A percentile compares a stretch with the other conserved stretches of the same genome.
Conservation (phyloP, 2,113 vertebrate species). For the Larimichthys crocea region DNA sequence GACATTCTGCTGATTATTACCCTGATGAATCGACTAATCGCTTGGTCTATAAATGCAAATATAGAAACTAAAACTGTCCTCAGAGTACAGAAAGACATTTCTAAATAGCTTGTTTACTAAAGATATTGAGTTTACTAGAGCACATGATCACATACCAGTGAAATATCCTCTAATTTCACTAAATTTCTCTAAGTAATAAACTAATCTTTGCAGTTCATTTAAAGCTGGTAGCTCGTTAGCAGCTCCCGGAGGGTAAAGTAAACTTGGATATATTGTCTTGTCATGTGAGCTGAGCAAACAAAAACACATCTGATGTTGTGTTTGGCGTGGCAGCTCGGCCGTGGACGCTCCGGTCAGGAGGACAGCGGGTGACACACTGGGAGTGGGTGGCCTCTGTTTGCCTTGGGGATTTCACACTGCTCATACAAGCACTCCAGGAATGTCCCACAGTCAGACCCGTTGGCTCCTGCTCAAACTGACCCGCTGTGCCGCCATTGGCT, state of each 20-base stretch:
- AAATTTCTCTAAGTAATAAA: background rate
- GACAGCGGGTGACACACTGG: conserved; percentile 50
- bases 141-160: background rate
- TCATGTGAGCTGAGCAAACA: background rate
- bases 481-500: conserved; percentile 59
- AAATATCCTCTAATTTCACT: no score
- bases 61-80: no score
- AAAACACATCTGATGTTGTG: background rate
- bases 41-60: no score
- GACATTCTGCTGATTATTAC: background rate
- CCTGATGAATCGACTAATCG: no score
- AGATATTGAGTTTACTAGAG: background rate
- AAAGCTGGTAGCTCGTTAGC: background rate
- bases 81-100: no score
- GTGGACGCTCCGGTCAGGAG: conserved; percentile 16
- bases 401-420: conserved; percentile 76
- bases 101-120: background rate
- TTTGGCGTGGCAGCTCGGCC: background rate
- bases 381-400: conserved; percentile 77
- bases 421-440: conserved; percentile 79
- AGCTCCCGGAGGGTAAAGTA: no score
- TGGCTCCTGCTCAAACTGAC: conserved; percentile 72
- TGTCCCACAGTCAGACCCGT: conserved; percentile 74
- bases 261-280: background rate
- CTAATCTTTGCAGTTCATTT: background rate